phyloP scores from a whole-genome alignment of 2,888 invertebrate genomes.

The Caenorhabditis afra region DNA sequence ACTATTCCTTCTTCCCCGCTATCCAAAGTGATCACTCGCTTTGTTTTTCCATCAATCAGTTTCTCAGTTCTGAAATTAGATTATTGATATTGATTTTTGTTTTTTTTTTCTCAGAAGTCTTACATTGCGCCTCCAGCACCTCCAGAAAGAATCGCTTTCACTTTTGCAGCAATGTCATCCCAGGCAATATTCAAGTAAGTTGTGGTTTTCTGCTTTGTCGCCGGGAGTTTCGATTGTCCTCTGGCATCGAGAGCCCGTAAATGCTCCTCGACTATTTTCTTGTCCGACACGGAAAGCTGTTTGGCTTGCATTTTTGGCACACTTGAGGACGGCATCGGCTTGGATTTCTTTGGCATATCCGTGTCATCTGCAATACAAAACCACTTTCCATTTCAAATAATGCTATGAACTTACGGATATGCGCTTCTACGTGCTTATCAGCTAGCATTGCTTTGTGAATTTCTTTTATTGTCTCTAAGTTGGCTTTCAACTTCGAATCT shows the following conservation, averaged over 20 bases:
- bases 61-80: constrained; percentile 56
- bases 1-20: constrained; percentile 59
- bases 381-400: too few relatives aligned
- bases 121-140: constrained; percentile 51
- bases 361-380: constrained; percentile 33
- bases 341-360: constrained; percentile 44
- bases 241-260: constrained; percentile 42
- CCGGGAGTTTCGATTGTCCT: constrained; percentile 47
- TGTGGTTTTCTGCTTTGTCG: constrained; percentile 47
- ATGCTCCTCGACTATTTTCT: constrained; percentile 59
- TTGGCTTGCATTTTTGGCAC: constrained; percentile 60
- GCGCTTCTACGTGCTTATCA: constrained; percentile 59
- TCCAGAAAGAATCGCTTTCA: constrained; percentile 42
- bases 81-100: neutral
- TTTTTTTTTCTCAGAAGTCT: neutral
- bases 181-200: constrained; percentile 53
- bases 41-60: constrained; percentile 47
- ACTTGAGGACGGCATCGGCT: constrained; percentile 61
- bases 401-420: constrained; percentile 49
- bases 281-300: constrained; percentile 51
- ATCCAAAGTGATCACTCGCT: constrained; percentile 40
- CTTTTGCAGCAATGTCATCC: constrained; percentile 60
- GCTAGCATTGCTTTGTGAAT: constrained; percentile 61
- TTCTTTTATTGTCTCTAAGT: constrained; percentile 57
- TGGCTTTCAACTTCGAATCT: constrained; percentile 47